Evolutionary conservation across 2,113 vertebrate genomes (phyloP), one percentile per base, ranked within the genome.

Genomic region (Etia nguti): DNA sequence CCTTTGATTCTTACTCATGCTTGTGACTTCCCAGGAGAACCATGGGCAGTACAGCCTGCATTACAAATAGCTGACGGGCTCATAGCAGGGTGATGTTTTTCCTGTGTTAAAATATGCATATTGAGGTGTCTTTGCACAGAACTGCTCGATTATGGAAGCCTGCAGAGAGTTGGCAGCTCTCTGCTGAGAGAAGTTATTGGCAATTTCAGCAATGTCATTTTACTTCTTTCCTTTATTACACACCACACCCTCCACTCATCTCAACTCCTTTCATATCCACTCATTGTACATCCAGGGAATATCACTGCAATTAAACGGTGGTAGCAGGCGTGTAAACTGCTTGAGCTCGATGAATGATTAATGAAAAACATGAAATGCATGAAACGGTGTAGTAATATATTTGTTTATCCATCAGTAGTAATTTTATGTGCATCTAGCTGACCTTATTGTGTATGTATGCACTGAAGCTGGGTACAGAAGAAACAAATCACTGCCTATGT

Each of bases 11-110:
- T 90, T 62, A 82, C 26, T 85, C 84, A 80, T 70, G 38, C 48
- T 79, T 68, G 87, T 68, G 56, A 52, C 57, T n/a, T 88, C 68
- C 43, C 59, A 48, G 36, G 82, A 77, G 87, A 68, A 5, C 5
- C 15, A 20, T 70, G 81, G 6, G 10, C 10, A 29, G 50, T 41
- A 22, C 52, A 85, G 75, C 82, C 80, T 82, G 83, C 75, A 79
- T 85, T 90, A 88, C 55, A 92, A 92, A 90, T 79, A 86, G 84
- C 80, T 84, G 82, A 82, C 1, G 26, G 70, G 41, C 84, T 90
- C 77, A 65, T 73, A 41, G 34, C 62, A 62, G 41, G 79, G 29
- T 31, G 46, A 57, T 24, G 6, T 11, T 79, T n/a, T 29, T 48
- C 43, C 13, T 54, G n/a, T 31, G 38, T 11, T 34, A 31, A 57